These are phyloP conservation scores for Amiota communis DNA, from an alignment of 2,888 invertebrate species.

Conservation along the genomic window DNA sequence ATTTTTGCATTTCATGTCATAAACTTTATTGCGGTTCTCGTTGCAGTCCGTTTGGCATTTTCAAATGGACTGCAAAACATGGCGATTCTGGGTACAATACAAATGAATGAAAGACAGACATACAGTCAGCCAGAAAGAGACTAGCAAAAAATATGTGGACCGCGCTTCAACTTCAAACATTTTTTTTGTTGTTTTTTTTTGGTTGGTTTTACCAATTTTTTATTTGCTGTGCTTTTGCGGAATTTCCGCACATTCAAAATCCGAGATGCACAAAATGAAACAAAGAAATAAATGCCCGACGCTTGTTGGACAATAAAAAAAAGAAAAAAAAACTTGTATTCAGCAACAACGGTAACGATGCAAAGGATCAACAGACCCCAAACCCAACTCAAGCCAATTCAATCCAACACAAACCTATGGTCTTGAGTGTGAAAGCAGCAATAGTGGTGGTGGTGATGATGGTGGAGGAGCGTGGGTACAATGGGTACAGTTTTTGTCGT, in stretches of 20 bases:
- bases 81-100: background rate
- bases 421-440: too few species aligned
- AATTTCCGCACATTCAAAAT: constrained; percentile 16
- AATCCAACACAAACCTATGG: background rate
- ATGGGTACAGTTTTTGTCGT: background rate
- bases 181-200: background rate
- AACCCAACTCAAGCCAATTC: too few species aligned
- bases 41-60: constrained; percentile 20
- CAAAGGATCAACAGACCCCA: constrained; percentile 4
- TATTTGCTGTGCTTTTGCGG: constrained; percentile 20
- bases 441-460: background rate
- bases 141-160: background rate
- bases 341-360: background rate
- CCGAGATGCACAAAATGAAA: background rate
- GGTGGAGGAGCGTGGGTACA: background rate
- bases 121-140: too few species aligned
- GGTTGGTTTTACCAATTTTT: constrained; percentile 2
- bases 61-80: constrained; percentile 22
- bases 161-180: background rate
- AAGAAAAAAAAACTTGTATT: background rate
- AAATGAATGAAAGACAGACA: background rate
- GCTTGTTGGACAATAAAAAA: constrained; percentile 9
- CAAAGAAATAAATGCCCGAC: background rate
- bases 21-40: constrained; percentile 27
- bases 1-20: constrained; percentile 29